Conservation (phyloP, 2,888 invertebrate genomes). For the Choristoneura rosaceana region DNA sequence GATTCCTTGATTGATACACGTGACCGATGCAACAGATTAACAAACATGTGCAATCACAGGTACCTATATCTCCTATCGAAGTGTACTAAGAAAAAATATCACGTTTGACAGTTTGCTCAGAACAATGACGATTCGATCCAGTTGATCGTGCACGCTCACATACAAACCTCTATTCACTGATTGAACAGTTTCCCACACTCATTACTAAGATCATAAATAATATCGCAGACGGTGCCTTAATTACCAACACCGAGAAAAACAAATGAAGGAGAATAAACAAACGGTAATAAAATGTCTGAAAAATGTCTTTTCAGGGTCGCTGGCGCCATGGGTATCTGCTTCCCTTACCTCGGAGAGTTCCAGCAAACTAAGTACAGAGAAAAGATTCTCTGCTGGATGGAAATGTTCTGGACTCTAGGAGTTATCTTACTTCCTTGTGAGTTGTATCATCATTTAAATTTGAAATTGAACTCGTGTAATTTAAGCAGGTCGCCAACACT, state of each 20-base stretch:
- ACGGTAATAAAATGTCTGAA: not conserved
- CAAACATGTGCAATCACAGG: conserved; percentile 8
- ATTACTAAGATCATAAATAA: conserved; percentile 31
- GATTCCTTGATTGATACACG: conserved; percentile 15
- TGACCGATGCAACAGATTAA: conserved; percentile 14
- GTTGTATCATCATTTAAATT: conserved; percentile 46
- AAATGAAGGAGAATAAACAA: conserved; percentile 6
- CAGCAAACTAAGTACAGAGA: conserved; percentile 92
- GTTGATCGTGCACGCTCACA: not conserved
- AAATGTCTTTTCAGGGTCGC: conserved; percentile 86
- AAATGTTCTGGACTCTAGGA: conserved; percentile 93
- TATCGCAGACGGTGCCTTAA: conserved; percentile 8
- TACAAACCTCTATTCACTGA: conserved; percentile 20
- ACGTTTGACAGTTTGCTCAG: conserved; percentile 29
- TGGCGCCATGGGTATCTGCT: conserved; percentile 93
- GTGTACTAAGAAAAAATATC: conserved; percentile 15
- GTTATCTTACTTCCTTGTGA: conserved; percentile 90
- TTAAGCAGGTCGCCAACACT: too few species aligned
- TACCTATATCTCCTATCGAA: not conserved
- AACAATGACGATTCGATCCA: conserved; percentile 23
- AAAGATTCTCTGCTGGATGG: conserved; percentile 93
- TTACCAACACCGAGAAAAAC: conserved; percentile 21
- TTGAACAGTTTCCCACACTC: conserved; percentile 25
- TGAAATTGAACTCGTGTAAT: not conserved
- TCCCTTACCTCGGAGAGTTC: conserved; percentile 93